These are phyloP conservation scores for Arge pagana DNA, from an alignment of 2,888 invertebrate species.

Conservation along the genomic window DNA sequence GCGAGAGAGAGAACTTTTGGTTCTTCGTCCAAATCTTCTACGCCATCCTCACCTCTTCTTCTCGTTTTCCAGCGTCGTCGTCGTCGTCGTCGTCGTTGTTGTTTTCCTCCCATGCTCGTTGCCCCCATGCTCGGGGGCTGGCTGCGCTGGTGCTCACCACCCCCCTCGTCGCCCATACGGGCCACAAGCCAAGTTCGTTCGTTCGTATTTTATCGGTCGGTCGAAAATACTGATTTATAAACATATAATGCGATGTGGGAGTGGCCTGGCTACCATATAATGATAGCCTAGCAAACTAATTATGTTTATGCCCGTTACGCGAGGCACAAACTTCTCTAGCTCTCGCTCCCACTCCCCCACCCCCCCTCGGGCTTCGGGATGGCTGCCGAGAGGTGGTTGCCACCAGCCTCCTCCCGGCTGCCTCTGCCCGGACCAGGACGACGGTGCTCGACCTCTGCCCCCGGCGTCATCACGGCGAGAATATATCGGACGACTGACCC, in stretches of 20 bases:
- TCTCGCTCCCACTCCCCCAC: constrained; percentile 49
- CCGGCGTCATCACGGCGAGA: no score
- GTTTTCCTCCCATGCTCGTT: not conserved
- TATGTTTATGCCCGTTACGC: constrained; percentile 47
- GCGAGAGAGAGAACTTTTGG: constrained; percentile 6
- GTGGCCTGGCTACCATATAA: constrained; percentile 59
- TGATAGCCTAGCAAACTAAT: constrained; percentile 57
- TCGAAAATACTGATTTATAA: constrained; percentile 57
- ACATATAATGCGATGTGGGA: constrained; percentile 60
- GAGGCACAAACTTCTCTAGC: no score
- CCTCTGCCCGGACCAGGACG: no score
- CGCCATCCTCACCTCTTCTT: constrained; percentile 8
- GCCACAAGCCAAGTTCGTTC: no score
- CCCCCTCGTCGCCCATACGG: no score
- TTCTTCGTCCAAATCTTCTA: constrained; percentile 24
- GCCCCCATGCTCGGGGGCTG: constrained; percentile 30
- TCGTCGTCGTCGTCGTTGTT: not conserved
- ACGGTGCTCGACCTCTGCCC: no score
- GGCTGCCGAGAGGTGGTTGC: no score
- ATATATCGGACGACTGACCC: no score
- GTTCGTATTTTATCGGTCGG: constrained; percentile 43
- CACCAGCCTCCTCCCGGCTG: no score
- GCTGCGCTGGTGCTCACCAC: no score
- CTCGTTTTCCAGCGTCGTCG: not conserved
- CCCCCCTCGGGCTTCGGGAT: no score